Evolutionary conservation across 2,797 vertebrate species (phyloP).

Genomic region (Netta rufina): DNA sequence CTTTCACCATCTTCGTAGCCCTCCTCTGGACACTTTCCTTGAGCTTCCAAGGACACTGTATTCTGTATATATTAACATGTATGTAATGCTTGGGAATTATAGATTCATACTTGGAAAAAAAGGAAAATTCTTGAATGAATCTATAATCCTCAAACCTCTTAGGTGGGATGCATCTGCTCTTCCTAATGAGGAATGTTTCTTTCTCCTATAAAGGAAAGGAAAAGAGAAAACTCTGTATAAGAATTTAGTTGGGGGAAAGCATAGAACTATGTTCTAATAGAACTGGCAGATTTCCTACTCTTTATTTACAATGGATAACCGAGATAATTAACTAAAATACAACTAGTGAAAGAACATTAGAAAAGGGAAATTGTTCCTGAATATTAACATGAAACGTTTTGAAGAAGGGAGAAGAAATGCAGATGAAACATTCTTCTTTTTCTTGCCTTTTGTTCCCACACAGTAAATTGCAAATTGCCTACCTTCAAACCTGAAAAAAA

Average conservation of each 20-base stretch:
- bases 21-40: not conserved
- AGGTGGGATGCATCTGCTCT: not conserved
- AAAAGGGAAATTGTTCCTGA: not conserved
- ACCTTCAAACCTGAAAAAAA: not conserved
- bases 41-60: not conserved
- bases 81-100: not conserved
- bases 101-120: not conserved
- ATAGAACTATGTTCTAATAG: not conserved
- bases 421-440: not conserved
- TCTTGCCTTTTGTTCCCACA: not conserved
- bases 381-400: not conserved
- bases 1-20: too few relatives aligned
- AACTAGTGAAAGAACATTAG: not conserved
- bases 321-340: not conserved
- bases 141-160: not conserved
- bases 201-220: not conserved
- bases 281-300: not conserved
- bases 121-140: conserved; percentile 8
- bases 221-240: not conserved
- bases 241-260: not conserved
- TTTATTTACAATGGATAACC: conserved; percentile 7
- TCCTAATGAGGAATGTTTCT: not conserved
- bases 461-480: not conserved
- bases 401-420: not conserved
- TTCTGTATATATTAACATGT: not conserved